Evolutionary conservation across 1,140 invertebrate species (phyloP), one percentile per base, ranked within the genome.

Genomic region (Pachyrhynchus sulphureomaculatus): DNA sequence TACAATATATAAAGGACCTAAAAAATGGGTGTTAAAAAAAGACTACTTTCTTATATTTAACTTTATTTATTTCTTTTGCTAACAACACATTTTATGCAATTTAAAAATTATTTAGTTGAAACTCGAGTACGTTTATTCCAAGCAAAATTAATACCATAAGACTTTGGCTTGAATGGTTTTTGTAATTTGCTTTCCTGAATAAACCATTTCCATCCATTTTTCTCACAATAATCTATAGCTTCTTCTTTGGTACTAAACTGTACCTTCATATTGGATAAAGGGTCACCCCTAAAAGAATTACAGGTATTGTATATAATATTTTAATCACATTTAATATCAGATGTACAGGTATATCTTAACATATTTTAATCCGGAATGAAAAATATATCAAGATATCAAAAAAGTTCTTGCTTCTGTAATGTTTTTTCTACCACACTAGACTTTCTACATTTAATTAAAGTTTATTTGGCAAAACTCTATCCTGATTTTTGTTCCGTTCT

Each of bases 41-140:
- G n/a, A n/a, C n/a, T n/a, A n/a, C n/a, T n/a, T n/a, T n/a, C n/a
- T n/a, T n/a, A n/a, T n/a, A n/a, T n/a, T n/a, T n/a, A n/a, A n/a
- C n/a, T n/a, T n/a, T n/a, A n/a, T n/a, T n/a, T n/a, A n/a, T 60
- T 60, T 60, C 47, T 60, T 60, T 60, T 60, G 33, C 39, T 37
- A 45, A 56, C 4, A 4, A 32, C 12, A 6, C 9, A 8, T 42
- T 54, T 54, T 54, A 9, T 10, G 10, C n/a, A n/a, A 39, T 29
- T 2, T 8, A 29, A 29, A 42, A 45, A 72, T 84, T 87, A 99
- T 80, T 99, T 99, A 13, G 96, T 98, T 4, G 93, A 91, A 13
- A 92, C 88, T 72, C 97, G 80, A 0, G 95, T 97, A 71, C 91
- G 87, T 74, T 92, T 96, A 73, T 97, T 92, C 97, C 97, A 99